These are phyloP conservation scores for Alfaro cultratus DNA, from an alignment of 2,797 vertebrate genomes.

Conservation along the genomic window DNA sequence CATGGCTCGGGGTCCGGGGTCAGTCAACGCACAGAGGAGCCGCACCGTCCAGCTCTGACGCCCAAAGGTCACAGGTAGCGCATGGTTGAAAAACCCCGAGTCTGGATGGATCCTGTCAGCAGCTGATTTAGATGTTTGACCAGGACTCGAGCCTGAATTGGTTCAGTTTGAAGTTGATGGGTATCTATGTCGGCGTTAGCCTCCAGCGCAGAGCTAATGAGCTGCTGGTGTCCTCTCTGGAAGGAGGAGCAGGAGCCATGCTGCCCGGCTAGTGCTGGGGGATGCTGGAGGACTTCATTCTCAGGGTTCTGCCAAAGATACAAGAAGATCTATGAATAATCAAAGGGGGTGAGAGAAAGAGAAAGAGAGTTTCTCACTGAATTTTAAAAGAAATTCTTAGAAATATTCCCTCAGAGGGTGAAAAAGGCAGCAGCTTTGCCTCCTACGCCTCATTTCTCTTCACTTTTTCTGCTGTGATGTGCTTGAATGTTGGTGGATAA, in stretches of 20 bases:
- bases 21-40: constrained; percentile 43
- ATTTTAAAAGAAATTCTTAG: not conserved
- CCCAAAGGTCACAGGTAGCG: constrained; percentile 50
- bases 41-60: constrained; percentile 54
- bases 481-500: constrained; percentile 16
- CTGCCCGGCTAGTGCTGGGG: constrained; percentile 53
- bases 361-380: constrained; percentile 20
- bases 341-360: constrained; percentile 13
- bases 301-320: constrained; percentile 48
- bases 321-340: constrained; percentile 36
- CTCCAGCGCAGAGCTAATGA: constrained; percentile 68
- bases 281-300: constrained; percentile 40
- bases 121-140: constrained; percentile 21
- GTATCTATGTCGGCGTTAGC: constrained; percentile 72
- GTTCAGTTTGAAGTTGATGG: constrained; percentile 14
- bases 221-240: constrained; percentile 56
- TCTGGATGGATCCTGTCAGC: constrained; percentile 12
- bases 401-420: not conserved
- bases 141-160: constrained; percentile 2
- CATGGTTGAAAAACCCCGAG: constrained; percentile 51
- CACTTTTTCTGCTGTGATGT: constrained; percentile 3
- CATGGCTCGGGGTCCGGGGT: constrained; percentile 70
- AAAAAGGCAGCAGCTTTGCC: not conserved
- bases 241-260: constrained; percentile 65
- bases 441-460: not conserved